These are phyloP conservation scores for Eumaeus atala DNA, from an alignment of 1,140 invertebrate genomes.

Conservation along the genomic window DNA sequence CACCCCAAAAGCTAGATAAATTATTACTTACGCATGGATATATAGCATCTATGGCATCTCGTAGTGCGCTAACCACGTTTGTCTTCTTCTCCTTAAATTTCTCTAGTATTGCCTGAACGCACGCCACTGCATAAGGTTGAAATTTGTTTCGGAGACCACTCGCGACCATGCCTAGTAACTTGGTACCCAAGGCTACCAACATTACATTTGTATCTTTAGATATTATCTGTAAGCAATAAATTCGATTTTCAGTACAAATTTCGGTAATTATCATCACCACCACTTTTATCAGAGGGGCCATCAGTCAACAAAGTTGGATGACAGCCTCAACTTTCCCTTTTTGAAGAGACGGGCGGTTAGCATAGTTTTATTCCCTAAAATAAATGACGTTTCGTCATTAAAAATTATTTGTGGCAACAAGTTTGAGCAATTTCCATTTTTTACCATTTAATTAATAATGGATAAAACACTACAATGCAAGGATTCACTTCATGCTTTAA, in stretches of 20 bases:
- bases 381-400: no score
- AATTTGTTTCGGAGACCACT: constrained; percentile 92
- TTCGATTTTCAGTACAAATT: background rate
- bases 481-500: background rate
- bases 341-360: no score
- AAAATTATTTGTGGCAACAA: no score
- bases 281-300: no score
- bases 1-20: no score
- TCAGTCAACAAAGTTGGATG: background rate
- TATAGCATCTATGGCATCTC: constrained; percentile 95
- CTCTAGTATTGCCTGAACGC: constrained; percentile 88
- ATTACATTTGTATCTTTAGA: constrained; percentile 97
- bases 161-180: constrained; percentile 89
- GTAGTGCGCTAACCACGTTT: constrained; percentile 88
- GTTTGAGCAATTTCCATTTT: no score
- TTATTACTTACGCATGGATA: constrained; percentile 81
- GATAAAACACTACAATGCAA: background rate
- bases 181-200: constrained; percentile 89
- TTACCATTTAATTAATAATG: no score
- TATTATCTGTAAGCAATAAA: constrained; percentile 77
- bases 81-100: constrained; percentile 99
- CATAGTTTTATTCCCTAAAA: no score
- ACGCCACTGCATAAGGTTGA: constrained; percentile 85
- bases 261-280: background rate
- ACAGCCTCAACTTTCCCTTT: no score